Percentiles rank a stretch among this genome's conserved stretches.
These are phyloP conservation scores for Bombylius major DNA, from an alignment of 2,888 invertebrate genomes.

Conservation along the genomic window DNA sequence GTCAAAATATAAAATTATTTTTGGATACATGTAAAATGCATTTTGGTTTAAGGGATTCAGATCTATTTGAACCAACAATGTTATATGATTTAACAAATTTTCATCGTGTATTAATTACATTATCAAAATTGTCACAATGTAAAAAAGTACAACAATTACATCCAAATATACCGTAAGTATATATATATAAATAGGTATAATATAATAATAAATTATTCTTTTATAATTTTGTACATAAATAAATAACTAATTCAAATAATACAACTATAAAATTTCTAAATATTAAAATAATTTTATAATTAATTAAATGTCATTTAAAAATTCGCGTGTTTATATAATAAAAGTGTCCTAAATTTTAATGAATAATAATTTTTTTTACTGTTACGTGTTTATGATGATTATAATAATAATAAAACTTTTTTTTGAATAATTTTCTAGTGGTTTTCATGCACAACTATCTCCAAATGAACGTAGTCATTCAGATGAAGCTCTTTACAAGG, in stretches of 20 bases:
- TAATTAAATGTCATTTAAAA: too few relatives aligned
- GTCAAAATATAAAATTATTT: slow-evolving; percentile 90
- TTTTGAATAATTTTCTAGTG: slow-evolving; percentile 41
- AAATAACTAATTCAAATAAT: too few relatives aligned
- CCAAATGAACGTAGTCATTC: slow-evolving; percentile 52
- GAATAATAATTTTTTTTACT: too few relatives aligned
- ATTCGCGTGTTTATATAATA: too few relatives aligned
- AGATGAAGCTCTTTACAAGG: slow-evolving; percentile 75
- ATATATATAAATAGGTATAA: background rate
- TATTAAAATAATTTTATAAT: too few relatives aligned
- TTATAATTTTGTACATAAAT: background rate
- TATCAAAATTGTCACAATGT: slow-evolving; percentile 78
- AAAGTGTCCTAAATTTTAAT: too few relatives aligned
- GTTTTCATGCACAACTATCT: slow-evolving; percentile 58
- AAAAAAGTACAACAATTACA: slow-evolving; percentile 44
- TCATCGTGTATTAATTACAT: slow-evolving; percentile 79
- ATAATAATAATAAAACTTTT: background rate
- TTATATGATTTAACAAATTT: slow-evolving; percentile 92
- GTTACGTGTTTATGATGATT: too few relatives aligned
- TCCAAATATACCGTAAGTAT: slow-evolving; percentile 56
- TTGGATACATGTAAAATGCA: slow-evolving; percentile 70
- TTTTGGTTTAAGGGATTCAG: slow-evolving; percentile 72
- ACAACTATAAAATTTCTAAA: too few relatives aligned
- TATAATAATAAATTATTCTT: background rate
- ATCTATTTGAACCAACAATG: slow-evolving; percentile 91